Conservation (phyloP, 2,113 vertebrate genomes). For the Dicrurus megarhynchus region DNA sequence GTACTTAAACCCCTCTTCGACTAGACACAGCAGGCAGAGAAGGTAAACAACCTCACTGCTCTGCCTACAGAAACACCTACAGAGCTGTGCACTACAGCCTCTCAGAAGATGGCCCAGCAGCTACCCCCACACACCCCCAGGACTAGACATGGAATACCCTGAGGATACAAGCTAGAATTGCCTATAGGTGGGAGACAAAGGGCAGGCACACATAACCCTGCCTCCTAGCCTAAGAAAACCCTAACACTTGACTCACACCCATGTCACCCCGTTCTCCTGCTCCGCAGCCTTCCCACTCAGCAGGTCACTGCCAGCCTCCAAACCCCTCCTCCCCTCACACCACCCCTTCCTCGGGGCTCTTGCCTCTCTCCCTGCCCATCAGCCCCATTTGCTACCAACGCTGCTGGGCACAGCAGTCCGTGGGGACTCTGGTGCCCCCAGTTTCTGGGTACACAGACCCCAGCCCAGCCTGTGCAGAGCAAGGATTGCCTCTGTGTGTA, state of each 20-base stretch:
- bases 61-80: background rate
- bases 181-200: background rate
- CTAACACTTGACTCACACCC: rapidly evolving
- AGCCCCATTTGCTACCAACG: rapidly evolving
- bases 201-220: background rate
- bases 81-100: background rate
- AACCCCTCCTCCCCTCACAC: background rate
- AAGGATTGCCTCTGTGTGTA: rapidly evolving
- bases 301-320: background rate
- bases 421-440: too few relatives aligned
- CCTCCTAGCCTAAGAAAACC: background rate
- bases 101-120: background rate
- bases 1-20: background rate
- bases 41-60: background rate
- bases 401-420: background rate
- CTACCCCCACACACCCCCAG: background rate
- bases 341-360: background rate
- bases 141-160: background rate
- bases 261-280: rapidly evolving
- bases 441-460: background rate
- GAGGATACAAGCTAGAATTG: background rate
- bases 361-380: background rate
- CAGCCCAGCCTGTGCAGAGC: background rate
- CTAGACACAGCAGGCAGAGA: background rate
- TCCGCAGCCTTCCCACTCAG: rapidly evolving